A percentile compares a stretch with the other conserved stretches of the same genome.
phyloP scores from a whole-genome alignment of 1,140 invertebrate genomes.

The Nymphalis io region DNA sequence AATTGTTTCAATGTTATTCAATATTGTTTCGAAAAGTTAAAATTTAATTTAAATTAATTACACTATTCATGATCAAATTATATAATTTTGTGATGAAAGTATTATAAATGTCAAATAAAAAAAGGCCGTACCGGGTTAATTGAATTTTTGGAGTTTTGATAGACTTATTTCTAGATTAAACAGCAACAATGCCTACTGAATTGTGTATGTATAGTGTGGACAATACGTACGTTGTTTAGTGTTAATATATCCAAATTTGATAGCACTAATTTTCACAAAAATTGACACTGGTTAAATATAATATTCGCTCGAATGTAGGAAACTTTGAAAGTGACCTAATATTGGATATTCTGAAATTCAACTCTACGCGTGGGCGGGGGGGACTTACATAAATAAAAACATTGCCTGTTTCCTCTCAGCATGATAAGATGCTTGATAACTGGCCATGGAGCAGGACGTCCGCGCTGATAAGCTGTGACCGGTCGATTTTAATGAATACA shows the following conservation, averaged over 20 bases:
- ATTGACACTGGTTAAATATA: conserved; percentile 1
- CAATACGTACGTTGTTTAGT: neutral
- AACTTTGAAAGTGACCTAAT: conserved; percentile 49
- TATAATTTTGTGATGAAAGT: too few species aligned
- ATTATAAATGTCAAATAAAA: too few species aligned
- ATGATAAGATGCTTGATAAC: conserved; percentile 62
- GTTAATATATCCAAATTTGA: neutral
- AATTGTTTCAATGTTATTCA: too few species aligned
- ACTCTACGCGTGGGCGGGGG: conserved; percentile 43
- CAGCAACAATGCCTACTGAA: too few species aligned
- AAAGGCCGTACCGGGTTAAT: too few species aligned
- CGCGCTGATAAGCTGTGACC: conserved; percentile 66
- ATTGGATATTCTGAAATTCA: conserved; percentile 59
- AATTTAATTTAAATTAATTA: too few species aligned
- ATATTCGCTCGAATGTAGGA: neutral
- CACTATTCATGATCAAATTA: too few species aligned
- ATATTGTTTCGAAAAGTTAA: too few species aligned
- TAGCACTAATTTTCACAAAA: neutral
- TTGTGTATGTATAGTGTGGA: too few species aligned
- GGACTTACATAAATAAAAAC: conserved; percentile 71
- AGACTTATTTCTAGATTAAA: too few species aligned
- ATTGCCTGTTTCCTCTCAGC: conserved; percentile 66
- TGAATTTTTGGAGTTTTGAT: too few species aligned
- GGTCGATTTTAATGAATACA: conserved; percentile 55
- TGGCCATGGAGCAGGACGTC: conserved; percentile 56